Conservation (phyloP, 2,113 vertebrate genomes). For the Arenaria interpres region DNA sequence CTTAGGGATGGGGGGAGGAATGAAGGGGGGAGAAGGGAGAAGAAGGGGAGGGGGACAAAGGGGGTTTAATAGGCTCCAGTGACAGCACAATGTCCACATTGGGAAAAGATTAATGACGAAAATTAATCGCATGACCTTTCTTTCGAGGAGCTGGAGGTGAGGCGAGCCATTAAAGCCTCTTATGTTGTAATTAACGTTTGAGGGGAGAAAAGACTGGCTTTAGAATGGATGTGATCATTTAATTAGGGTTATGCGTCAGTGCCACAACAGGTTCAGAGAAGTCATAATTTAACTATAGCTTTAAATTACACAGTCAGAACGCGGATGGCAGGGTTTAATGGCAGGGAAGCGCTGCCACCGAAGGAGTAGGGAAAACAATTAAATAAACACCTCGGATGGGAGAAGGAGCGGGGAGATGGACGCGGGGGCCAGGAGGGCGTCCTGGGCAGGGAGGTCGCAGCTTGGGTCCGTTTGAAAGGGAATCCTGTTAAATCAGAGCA, state of each 20-base stretch:
- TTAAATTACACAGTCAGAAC: constrained; percentile 86
- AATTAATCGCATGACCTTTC: constrained; percentile 95
- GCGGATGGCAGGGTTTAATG: constrained; percentile 76
- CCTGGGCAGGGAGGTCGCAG: neutral
- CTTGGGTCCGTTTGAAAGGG: neutral
- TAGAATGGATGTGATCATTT: constrained; percentile 92
- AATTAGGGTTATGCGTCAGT: constrained; percentile 91
- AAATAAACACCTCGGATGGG: constrained; percentile 75
- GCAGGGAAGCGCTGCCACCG: constrained; percentile 65
- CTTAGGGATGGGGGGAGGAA: constrained; percentile 36
- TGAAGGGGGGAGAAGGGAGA: constrained; percentile 14
- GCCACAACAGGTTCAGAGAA: constrained; percentile 90
- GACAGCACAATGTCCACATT: constrained; percentile 91
- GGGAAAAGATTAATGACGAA: constrained; percentile 92
- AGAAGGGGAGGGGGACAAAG: constrained; percentile 59
- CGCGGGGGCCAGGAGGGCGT: neutral
- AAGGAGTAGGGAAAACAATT: constrained; percentile 77
- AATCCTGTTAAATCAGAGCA: neutral
- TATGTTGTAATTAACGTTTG: constrained; percentile 96
- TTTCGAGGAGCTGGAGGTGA: constrained; percentile 93
- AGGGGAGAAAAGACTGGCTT: constrained; percentile 87
- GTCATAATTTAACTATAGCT: constrained; percentile 92
- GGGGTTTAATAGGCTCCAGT: constrained; percentile 76
- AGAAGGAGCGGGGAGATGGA: neutral
- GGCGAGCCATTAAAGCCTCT: constrained; percentile 94